These are phyloP conservation scores for Drosophila leonis DNA, from an alignment of 2,888 invertebrate genomes.

Conservation along the genomic window DNA sequence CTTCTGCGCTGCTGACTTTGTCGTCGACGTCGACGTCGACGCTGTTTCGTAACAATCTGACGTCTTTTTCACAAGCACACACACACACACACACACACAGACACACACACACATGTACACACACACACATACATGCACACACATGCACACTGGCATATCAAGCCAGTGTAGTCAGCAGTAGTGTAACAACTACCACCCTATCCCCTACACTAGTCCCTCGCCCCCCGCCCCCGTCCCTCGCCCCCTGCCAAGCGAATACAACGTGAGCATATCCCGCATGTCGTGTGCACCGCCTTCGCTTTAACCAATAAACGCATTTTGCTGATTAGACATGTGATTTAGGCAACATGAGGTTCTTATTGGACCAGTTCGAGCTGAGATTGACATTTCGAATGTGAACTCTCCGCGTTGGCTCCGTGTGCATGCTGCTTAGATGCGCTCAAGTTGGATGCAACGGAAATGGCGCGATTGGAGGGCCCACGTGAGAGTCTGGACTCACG, in stretches of 20 bases:
- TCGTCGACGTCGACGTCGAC: conserved; percentile 24
- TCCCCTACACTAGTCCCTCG: no score
- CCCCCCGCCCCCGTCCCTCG: no score
- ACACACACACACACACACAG: not conserved
- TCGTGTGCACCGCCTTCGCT: conserved; percentile 5
- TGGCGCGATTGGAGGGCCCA: conserved; percentile 26
- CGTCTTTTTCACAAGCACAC: conserved; percentile 28
- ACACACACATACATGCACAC: not conserved
- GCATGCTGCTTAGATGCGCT: not conserved
- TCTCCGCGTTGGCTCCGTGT: not conserved
- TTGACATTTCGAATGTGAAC: not conserved
- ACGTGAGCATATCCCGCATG: conserved; percentile 27
- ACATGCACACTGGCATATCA: not conserved
- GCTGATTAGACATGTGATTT: conserved; percentile 24
- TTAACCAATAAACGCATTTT: conserved; percentile 18
- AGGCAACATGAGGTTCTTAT: not conserved
- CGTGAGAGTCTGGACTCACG: conserved; percentile 51
- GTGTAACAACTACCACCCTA: conserved; percentile 11
- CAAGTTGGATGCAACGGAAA: conserved; percentile 5
- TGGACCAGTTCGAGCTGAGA: not conserved
- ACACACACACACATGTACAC: not conserved
- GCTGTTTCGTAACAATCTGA: conserved; percentile 57
- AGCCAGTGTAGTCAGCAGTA: conserved; percentile 7
- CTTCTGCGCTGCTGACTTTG: conserved; percentile 33
- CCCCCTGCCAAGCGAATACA: not conserved